Evolutionary conservation across 2,888 invertebrate genomes (phyloP).

Genomic region (Scelioninae gen. 2): DNA sequence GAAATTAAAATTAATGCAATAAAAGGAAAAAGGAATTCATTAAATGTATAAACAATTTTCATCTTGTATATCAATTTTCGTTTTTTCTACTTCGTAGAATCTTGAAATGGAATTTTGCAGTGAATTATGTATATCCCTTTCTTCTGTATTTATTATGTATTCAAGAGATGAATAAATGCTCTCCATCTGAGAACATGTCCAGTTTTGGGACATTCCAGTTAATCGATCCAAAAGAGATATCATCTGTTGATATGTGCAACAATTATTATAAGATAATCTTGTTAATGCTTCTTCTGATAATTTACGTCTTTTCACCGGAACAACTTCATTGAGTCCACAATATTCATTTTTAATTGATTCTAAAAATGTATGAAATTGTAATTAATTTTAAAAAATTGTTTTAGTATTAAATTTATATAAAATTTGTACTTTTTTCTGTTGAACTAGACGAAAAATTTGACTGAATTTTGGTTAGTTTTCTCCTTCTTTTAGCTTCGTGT

Average conservation of each 20-base stretch:
- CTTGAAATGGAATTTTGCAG: constrained; percentile 30
- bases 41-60: constrained; percentile 37
- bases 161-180: constrained; percentile 45
- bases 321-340: constrained; percentile 64
- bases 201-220: constrained; percentile 66
- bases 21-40: too few species aligned
- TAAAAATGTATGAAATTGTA: not conserved
- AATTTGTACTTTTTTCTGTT: constrained; percentile 62
- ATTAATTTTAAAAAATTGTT: too few species aligned
- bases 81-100: constrained; percentile 41
- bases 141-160: constrained; percentile 18
- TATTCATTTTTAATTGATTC: constrained; percentile 65
- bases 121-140: constrained; percentile 16
- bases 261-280: constrained; percentile 5
- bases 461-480: constrained; percentile 63
- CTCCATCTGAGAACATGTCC: constrained; percentile 68
- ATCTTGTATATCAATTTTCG: constrained; percentile 25
- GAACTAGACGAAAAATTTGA: constrained; percentile 58
- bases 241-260: constrained; percentile 60
- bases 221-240: constrained; percentile 65
- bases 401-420: not conserved
- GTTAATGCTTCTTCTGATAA: constrained; percentile 45
- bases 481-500: constrained; percentile 62
- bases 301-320: constrained; percentile 65
- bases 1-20: not conserved